Evolutionary conservation across 2,888 invertebrate genomes (phyloP).

Genomic region (Odontocerum albicorne): DNA sequence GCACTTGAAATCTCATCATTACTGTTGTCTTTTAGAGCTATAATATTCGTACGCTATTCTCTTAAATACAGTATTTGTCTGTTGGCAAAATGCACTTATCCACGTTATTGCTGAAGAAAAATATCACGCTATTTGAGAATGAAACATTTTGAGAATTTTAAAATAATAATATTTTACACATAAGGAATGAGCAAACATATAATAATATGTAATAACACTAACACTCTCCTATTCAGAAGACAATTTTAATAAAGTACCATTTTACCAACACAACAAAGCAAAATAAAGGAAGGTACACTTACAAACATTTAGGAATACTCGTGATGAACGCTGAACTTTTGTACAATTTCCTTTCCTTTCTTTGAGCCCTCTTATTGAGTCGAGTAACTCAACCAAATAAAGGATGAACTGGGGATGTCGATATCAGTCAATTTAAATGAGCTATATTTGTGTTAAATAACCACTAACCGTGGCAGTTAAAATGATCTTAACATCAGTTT

Average conservation of each 20-base stretch:
- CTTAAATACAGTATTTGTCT: conserved; percentile 43
- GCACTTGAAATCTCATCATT: conserved; percentile 58
- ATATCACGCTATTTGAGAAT: conserved; percentile 50
- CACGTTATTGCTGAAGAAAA: conserved; percentile 57
- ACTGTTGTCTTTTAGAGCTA: conserved; percentile 49
- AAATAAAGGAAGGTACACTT: conserved; percentile 9
- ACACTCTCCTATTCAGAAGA: conserved; percentile 45
- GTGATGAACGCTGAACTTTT: too few relatives aligned
- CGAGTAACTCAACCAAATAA: too few relatives aligned
- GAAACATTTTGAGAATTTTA: conserved; percentile 4
- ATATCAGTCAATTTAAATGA: too few relatives aligned
- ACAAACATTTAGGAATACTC: too few relatives aligned
- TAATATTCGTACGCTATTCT: conserved; percentile 23
- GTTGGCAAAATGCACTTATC: conserved; percentile 52
- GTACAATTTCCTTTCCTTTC: too few relatives aligned
- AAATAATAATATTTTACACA: not conserved
- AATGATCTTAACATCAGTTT: too few relatives aligned
- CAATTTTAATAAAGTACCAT: conserved; percentile 19
- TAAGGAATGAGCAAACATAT: conserved; percentile 44
- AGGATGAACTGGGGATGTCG: too few relatives aligned
- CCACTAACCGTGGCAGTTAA: too few relatives aligned
- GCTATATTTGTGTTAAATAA: too few relatives aligned
- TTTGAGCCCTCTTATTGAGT: too few relatives aligned
- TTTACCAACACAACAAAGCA: conserved; percentile 30
- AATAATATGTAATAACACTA: conserved; percentile 49